phyloP scores from a whole-genome alignment of 2,888 invertebrate species.

The Tromatobia lineatoria region DNA sequence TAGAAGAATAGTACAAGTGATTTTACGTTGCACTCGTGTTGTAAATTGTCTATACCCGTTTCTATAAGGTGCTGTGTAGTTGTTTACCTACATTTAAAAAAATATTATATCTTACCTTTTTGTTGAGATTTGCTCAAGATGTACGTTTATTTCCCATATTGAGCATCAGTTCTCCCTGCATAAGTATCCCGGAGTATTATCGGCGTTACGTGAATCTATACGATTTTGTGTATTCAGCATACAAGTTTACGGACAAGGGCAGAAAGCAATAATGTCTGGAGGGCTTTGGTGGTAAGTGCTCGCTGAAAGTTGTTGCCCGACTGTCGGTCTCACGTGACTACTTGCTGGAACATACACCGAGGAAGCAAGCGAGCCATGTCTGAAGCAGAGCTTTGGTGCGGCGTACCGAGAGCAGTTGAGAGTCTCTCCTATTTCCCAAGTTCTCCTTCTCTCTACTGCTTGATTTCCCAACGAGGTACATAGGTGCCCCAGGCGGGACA shows the following conservation, averaged over 20 bases:
- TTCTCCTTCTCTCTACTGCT: constrained; percentile 3
- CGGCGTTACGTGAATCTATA: not conserved
- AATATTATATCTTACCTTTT: no score
- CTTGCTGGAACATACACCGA: not conserved
- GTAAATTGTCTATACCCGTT: no score
- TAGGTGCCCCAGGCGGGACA: not conserved
- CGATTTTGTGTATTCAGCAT: not conserved
- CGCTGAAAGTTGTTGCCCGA: constrained; percentile 44
- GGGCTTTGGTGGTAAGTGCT: constrained; percentile 52
- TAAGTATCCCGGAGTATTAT: constrained; percentile 38
- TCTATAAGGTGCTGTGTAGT: no score
- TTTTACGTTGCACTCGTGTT: no score
- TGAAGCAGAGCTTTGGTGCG: constrained; percentile 17
- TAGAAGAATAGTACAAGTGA: no score
- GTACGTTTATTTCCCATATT: no score
- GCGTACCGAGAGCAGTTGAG: constrained; percentile 24
- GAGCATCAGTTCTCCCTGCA: no score
- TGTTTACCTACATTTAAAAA: no score
- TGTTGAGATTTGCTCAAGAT: no score
- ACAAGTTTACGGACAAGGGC: constrained; percentile 16
- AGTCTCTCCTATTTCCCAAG: constrained; percentile 7
- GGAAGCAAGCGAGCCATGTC: constrained; percentile 21
- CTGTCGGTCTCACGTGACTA: constrained; percentile 43
- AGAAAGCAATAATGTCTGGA: constrained; percentile 42
- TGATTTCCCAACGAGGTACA: constrained; percentile 36